These are phyloP conservation scores for Mus spicilegus DNA, from an alignment of 2,113 vertebrate genomes.

Conservation along the genomic window DNA sequence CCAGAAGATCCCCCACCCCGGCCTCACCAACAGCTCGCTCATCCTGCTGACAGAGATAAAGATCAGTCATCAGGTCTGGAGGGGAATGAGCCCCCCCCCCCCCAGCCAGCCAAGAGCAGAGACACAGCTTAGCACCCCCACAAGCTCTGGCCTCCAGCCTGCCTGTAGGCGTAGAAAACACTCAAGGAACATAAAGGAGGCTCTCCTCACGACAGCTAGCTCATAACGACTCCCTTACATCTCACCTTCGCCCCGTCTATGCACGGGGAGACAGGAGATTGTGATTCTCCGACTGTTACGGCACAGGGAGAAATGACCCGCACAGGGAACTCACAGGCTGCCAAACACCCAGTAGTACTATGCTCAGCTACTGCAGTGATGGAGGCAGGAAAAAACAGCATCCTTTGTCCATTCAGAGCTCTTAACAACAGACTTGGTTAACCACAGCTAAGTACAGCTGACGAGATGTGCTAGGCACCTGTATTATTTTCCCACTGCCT, in stretches of 20 bases:
- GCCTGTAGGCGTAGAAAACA: neutral
- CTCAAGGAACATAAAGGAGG: neutral
- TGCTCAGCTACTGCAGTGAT: rapidly evolving
- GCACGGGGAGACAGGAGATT: no score
- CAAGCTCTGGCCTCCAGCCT: neutral
- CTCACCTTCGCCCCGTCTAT: neutral
- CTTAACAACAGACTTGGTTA: neutral
- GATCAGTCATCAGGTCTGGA: conserved; percentile 12
- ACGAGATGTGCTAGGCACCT: rapidly evolving
- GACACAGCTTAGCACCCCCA: neutral
- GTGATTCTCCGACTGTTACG: neutral
- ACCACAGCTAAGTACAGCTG: rapidly evolving
- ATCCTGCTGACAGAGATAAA: neutral
- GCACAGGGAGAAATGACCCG: neutral
- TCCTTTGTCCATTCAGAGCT: rapidly evolving
- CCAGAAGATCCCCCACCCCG: neutral
- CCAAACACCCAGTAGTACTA: rapidly evolving
- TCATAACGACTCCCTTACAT: no score
- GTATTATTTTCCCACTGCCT: neutral
- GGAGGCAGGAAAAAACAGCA: neutral
- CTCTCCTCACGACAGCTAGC: neutral
- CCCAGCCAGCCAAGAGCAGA: neutral
- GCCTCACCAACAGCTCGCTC: neutral
- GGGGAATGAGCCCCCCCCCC: neutral
- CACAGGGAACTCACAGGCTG: neutral